These are phyloP conservation scores for Odocoileus hemionus DNA, from an alignment of 2,113 vertebrate genomes.

Conservation along the genomic window DNA sequence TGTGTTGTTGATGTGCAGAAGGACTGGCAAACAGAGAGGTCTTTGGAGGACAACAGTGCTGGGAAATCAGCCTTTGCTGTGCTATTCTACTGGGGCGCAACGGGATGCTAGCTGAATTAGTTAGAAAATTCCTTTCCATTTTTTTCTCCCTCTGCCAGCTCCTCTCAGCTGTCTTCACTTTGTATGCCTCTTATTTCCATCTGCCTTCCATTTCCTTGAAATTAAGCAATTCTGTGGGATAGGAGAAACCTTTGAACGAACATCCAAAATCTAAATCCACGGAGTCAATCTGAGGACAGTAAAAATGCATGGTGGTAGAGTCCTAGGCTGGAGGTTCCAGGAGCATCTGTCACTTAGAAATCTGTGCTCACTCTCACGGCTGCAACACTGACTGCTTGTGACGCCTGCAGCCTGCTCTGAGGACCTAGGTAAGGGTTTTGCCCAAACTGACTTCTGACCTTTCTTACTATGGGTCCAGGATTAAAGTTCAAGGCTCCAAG, in stretches of 20 bases:
- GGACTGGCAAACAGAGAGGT: neutral
- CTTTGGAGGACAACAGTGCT: neutral
- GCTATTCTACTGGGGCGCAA: neutral
- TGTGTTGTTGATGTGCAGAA: neutral
- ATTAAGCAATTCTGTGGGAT: constrained; percentile 3
- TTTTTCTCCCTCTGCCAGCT: neutral
- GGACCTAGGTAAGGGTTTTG: neutral
- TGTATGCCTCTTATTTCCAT: neutral
- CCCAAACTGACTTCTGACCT: neutral
- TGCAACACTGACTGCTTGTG: neutral
- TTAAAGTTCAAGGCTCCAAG: constrained; percentile 8
- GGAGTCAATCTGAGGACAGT: neutral
- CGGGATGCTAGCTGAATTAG: neutral
- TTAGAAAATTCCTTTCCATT: neutral
- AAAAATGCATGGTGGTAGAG: neutral
- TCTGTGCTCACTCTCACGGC: neutral
- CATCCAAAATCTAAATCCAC: neutral
- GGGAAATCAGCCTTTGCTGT: constrained; percentile 16
- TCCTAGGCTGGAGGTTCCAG: neutral
- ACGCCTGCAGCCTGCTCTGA: neutral
- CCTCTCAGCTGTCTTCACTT: constrained; percentile 5
- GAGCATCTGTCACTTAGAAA: neutral
- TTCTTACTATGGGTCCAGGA: neutral
- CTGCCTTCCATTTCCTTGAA: neutral
- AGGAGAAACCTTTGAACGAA: constrained; percentile 2